These are phyloP conservation scores for Graphium colonna DNA, from an alignment of 2,888 invertebrate species.

Conservation along the genomic window DNA sequence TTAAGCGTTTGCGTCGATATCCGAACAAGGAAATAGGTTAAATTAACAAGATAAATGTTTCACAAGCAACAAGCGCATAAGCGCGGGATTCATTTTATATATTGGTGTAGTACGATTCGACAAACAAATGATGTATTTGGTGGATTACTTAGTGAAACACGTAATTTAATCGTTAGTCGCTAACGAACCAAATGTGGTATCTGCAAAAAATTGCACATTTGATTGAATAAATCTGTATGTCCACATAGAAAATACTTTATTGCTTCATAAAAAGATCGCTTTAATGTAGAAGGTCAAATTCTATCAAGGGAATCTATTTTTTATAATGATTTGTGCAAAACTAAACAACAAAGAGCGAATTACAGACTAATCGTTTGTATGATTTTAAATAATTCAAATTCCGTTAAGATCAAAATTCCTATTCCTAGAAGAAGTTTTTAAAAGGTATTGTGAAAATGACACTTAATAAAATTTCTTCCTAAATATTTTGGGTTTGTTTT, in stretches of 20 bases:
- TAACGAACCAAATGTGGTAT: conserved; percentile 75
- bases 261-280: neutral
- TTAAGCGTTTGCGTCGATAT: neutral
- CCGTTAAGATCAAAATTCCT: too few species aligned
- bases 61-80: neutral
- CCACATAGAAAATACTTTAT: conserved; percentile 10
- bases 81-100: neutral
- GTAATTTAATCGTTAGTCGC: conserved; percentile 73
- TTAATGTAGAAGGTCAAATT: too few species aligned
- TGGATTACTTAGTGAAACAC: conserved; percentile 61
- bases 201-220: conserved; percentile 79
- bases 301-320: too few species aligned
- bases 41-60: neutral
- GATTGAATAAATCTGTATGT: conserved; percentile 26
- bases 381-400: too few species aligned
- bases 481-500: too few species aligned
- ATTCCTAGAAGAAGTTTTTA: too few species aligned
- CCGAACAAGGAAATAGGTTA: neutral
- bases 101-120: too few species aligned
- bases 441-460: too few species aligned
- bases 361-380: too few species aligned
- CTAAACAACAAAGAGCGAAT: neutral
- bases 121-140: conserved; percentile 48
- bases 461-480: too few species aligned
- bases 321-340: too few species aligned